Evolutionary conservation across 2,888 invertebrate genomes (phyloP), one percentile per base, ranked within the genome.

Genomic region (Acanthosepion pharaonis): DNA sequence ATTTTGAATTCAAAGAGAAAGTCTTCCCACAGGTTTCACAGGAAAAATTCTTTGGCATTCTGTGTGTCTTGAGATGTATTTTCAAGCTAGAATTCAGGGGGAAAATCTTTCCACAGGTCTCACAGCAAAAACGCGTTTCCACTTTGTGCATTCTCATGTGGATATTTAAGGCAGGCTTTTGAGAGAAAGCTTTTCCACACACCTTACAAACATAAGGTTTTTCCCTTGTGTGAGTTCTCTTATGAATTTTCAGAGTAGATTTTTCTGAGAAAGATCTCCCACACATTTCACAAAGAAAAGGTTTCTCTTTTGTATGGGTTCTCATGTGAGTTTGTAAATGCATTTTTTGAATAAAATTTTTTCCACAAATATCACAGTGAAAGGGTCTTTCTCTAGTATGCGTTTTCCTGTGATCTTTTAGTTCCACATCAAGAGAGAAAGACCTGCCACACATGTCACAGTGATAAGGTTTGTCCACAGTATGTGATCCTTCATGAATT

Each of bases 171-270:
- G 48, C 25, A n/a, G 55, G 53, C 42, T n/a, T 55, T 53, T 59
- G 53, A 33, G 55, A 94, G 53, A 94, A 94, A 51, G 94, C 42
- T 94, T 94, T 94, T 9, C 55, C 94, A 94, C 94, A 94, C 51
- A 42, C 6, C 8, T 55, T 55, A 94, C 94, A 94, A 20, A 78
- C n/a, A 33, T 78, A 33, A 78, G n/a, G n/a, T 11, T 78, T 78
- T 78, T 78, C 78, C 78, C 20, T 78, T 18, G 78, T n/a, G n/a
- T 78, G n/a, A 78, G 15, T n/a, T 11, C 15, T 15, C 33, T 78
- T 78, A 15, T 33, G 78, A 78, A 78, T 78, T 33, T 78, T 15
- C 11, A 78, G 78, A n/a, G 78, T 33, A n/a, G 78, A 78, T 78
- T 78, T 78, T 78, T 78, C 78, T 15, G 78, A 33, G 33, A 33